These are phyloP conservation scores for Lepisosteus osseus DNA, from an alignment of 2,113 vertebrate species.

Conservation along the genomic window DNA sequence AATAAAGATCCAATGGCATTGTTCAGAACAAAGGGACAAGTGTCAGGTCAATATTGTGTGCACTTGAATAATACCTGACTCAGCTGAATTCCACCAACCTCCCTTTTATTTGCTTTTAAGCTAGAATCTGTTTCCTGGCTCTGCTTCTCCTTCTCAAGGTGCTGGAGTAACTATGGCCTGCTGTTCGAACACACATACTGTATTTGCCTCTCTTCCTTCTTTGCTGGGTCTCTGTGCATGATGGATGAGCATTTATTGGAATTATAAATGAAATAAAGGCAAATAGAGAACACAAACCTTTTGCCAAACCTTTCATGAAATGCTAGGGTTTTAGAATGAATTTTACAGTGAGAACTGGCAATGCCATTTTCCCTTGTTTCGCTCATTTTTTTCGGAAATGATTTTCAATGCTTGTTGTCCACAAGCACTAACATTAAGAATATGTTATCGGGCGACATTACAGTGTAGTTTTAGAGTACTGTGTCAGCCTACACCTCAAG, in stretches of 20 bases:
- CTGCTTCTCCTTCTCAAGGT: background rate
- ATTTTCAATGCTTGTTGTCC: background rate
- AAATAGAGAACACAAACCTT: too few species aligned
- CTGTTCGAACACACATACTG: too few species aligned
- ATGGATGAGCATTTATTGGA: too few species aligned
- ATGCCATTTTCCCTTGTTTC: too few species aligned
- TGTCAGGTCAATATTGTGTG: conserved; percentile 40
- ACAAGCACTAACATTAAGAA: background rate
- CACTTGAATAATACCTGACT: conserved; percentile 44
- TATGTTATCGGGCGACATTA: background rate
- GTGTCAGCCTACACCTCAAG: background rate
- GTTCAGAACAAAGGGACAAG: conserved; percentile 28
- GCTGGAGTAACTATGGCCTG: background rate
- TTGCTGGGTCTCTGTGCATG: too few species aligned
- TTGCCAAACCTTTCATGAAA: too few species aligned
- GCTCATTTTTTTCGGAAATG: too few species aligned
- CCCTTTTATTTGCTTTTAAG: background rate
- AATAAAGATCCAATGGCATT: conserved; percentile 23
- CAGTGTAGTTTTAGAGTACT: background rate
- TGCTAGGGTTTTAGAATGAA: too few species aligned
- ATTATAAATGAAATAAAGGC: too few species aligned
- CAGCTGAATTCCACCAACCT: conserved; percentile 24
- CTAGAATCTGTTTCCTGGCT: background rate
- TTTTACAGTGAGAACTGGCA: too few species aligned
- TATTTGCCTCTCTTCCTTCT: too few species aligned